These are phyloP conservation scores for Malacoraja senta DNA, from an alignment of 2,797 vertebrate species.

Conservation along the genomic window DNA sequence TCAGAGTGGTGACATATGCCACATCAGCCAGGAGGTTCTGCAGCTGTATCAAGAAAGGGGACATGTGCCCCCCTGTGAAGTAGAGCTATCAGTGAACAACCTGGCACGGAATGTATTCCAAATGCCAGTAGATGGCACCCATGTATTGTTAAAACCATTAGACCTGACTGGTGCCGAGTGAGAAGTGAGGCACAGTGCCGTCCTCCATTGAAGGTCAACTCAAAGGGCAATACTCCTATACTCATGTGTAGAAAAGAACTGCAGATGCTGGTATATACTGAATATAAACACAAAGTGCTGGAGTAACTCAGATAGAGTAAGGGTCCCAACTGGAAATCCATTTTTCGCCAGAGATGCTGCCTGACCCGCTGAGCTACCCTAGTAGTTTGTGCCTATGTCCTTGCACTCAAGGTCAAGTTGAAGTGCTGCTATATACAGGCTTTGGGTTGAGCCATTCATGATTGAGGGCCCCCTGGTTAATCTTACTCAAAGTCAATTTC, in stretches of 20 bases:
- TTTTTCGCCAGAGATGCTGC: background rate
- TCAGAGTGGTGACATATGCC: background rate
- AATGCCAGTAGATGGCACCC: constrained; percentile 10
- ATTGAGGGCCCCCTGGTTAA: too few species aligned
- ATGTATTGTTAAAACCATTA: background rate
- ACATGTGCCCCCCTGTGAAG: background rate
- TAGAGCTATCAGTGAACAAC: background rate
- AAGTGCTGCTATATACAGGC: too few species aligned
- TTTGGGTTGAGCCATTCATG: too few species aligned
- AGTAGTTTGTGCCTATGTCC: too few species aligned
- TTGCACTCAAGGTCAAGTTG: too few species aligned
- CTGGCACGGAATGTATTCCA: background rate
- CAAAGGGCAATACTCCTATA: background rate
- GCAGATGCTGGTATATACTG: too few species aligned
- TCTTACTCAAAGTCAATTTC: too few species aligned
- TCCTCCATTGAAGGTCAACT: background rate
- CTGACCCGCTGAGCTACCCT: too few species aligned
- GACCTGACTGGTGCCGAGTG: background rate
- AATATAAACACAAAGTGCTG: too few species aligned
- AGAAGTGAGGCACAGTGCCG: background rate
- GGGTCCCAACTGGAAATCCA: background rate
- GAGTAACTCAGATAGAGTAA: too few species aligned
- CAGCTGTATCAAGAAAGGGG: background rate
- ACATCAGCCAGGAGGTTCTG: background rate
- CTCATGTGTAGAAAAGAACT: too few species aligned